These are phyloP conservation scores for Lanistes nyassanus DNA, from an alignment of 1,140 invertebrate genomes.

Conservation along the genomic window DNA sequence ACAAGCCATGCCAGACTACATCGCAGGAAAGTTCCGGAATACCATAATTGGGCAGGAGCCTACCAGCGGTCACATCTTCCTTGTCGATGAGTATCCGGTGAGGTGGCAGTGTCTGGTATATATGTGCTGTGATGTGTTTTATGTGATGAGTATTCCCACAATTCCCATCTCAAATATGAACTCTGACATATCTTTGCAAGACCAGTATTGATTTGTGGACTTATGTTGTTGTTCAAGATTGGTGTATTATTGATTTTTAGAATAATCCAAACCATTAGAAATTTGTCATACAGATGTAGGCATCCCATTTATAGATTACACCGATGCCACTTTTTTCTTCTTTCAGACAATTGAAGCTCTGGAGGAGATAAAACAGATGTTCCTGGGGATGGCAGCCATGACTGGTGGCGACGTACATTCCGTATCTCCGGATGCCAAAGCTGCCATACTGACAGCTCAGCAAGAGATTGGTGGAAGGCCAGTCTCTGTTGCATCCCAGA, in stretches of 20 bases:
- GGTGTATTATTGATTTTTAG: too few species aligned
- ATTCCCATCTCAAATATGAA: too few species aligned
- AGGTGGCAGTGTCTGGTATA: too few species aligned
- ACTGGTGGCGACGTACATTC: slow-evolving; percentile 42
- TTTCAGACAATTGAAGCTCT: slow-evolving; percentile 49
- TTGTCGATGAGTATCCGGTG: slow-evolving; percentile 42
- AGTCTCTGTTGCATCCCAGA: slow-evolving; percentile 51
- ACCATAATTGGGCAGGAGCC: slow-evolving; percentile 41
- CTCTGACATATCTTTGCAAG: too few species aligned
- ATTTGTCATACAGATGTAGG: too few species aligned
- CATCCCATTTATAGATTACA: too few species aligned
- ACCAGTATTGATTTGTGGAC: too few species aligned
- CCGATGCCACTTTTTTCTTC: slow-evolving; percentile 2
- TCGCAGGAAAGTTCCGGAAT: slow-evolving; percentile 43
- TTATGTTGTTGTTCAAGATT: too few species aligned
- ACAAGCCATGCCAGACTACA: slow-evolving; percentile 34
- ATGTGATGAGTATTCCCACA: too few species aligned
- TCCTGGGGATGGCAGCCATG: slow-evolving; percentile 44
- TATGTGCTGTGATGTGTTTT: too few species aligned
- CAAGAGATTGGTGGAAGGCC: slow-evolving; percentile 30
- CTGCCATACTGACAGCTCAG: slow-evolving; percentile 26
- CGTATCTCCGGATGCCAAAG: slow-evolving; percentile 32
- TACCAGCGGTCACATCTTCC: slow-evolving; percentile 34
- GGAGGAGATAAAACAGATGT: slow-evolving; percentile 52
- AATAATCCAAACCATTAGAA: too few species aligned